Evolutionary conservation across 37 sponge, comb jelly and placozoan species (phyloP).

Genomic region (Eunapius fragilis): DNA sequence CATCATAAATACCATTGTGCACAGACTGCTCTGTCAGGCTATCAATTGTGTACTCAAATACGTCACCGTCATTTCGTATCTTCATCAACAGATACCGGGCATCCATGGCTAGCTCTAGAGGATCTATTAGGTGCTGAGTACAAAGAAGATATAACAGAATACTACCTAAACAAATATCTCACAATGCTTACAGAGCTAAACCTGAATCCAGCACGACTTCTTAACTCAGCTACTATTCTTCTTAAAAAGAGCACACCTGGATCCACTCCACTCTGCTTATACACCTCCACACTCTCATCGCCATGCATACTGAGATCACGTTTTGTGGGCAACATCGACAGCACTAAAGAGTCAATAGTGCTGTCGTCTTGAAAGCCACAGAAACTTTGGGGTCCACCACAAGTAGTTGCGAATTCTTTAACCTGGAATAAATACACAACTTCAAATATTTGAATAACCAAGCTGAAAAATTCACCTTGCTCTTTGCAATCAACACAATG

Average conservation of each 20-base stretch:
- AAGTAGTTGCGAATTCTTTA: constrained; percentile 13
- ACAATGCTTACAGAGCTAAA: constrained; percentile 9
- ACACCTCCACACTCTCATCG: not conserved
- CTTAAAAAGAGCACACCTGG: not conserved
- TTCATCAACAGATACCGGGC: not conserved
- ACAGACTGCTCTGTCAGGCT: not conserved
- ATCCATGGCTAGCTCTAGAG: not conserved
- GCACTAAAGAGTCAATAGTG: constrained; percentile 31
- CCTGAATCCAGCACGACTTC: constrained; percentile 10
- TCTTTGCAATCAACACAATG: constrained; percentile 38
- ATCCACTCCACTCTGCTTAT: too few relatives aligned
- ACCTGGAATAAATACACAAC: constrained; percentile 9
- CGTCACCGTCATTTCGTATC: not conserved
- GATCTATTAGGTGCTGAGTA: not conserved
- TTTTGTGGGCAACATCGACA: constrained; percentile 19
- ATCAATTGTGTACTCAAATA: not conserved
- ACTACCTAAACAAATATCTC: not conserved
- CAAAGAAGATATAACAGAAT: not conserved
- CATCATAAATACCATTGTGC: not conserved
- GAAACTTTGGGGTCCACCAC: constrained; percentile 9
- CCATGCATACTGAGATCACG: not conserved
- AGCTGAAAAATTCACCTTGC: constrained; percentile 73
- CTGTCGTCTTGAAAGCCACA: constrained; percentile 26
- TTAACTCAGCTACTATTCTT: not conserved
- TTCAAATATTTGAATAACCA: not conserved